Evolutionary conservation across 2,113 vertebrate genomes (phyloP), one percentile per base, ranked within the genome.

Genomic region (Ptilorrhoa leucosticta): DNA sequence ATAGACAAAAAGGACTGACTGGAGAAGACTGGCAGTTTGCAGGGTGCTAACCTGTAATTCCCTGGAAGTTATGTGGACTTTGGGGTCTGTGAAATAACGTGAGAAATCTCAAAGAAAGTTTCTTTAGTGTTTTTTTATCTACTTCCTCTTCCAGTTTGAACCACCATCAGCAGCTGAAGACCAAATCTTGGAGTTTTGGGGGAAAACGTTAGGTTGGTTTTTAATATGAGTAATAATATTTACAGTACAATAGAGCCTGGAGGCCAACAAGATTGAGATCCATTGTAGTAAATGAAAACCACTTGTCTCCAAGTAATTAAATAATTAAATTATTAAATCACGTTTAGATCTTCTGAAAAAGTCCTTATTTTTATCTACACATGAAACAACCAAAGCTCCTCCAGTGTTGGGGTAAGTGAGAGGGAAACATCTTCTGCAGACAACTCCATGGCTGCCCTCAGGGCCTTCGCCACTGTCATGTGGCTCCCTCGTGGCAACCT

Each of bases 201-300:
- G 64, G 28, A 95, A 97, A 96, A 93, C 1, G 1, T 78, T 78
- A 90, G 27, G 68, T 80, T 86, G 64, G 22, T 16, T 93, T 95
- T 93, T 96, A 93, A 93, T 95, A 80, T 95, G 85, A 96, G 79
- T 95, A 94, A 95, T 93, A 97, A 96, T 93, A 95, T 96, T 95
- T 97, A 96, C 68, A 64, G 82, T 93, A 93, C 88, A 96, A 96
- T 88, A 95, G 90, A 83, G 79, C 93, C 93, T 95, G 56, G 71
- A 94, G 90, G 92, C 88, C 90, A 96, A 92, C 60, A 96, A 96
- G 85, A 88, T 83, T 94, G 94, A 79, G 83, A 95, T 94, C 83
- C 94, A 93, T 92, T 96, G 96, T 94, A 90, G 79, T 94, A 94
- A 90, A 94, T 90, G 72, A 66, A 90, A 90, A 91, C 82, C 90